A percentile compares a stretch with the other conserved stretches of the same genome.
Conservation (phyloP, 2,888 invertebrate species). For the Hirtodrosophila cameraria region DNA sequence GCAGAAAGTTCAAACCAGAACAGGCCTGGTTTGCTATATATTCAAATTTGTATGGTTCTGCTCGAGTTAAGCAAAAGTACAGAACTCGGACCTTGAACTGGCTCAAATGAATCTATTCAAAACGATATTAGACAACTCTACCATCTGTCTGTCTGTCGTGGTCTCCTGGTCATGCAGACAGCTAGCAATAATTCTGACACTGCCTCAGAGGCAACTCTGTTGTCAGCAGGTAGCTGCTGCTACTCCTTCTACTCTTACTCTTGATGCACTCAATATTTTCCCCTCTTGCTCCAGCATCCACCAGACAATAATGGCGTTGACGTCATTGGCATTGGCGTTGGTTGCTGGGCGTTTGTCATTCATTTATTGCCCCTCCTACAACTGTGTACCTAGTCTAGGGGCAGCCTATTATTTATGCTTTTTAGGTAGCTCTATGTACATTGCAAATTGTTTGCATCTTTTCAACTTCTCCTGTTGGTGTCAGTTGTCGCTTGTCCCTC, state of each 20-base stretch:
- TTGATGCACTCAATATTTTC: constrained; percentile 44
- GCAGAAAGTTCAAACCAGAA: no score
- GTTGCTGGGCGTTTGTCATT: constrained; percentile 68
- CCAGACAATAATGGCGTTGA: constrained; percentile 72
- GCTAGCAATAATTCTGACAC: constrained; percentile 73
- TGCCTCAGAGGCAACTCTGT: constrained; percentile 33
- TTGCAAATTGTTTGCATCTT: constrained; percentile 35
- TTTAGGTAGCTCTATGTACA: constrained; percentile 60
- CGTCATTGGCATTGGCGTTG: constrained; percentile 74
- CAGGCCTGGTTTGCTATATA: no score
- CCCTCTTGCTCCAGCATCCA: constrained; percentile 8
- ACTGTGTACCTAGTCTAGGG: neutral
- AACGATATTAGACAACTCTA: no score
- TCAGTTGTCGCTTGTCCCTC: constrained; percentile 20
- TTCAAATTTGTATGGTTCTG: no score
- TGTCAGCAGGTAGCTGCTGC: constrained; percentile 19
- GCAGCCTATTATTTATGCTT: constrained; percentile 72
- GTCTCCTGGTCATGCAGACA: constrained; percentile 61
- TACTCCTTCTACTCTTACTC: neutral
- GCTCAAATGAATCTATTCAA: no score
- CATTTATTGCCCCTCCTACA: constrained; percentile 47
- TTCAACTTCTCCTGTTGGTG: constrained; percentile 1
- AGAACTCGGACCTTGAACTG: no score
- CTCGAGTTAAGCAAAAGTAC: no score
- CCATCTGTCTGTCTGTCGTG: neutral